A percentile compares a stretch with the other conserved stretches of the same genome.
phyloP scores from a whole-genome alignment of 2,113 vertebrate species.

The Toxostoma redivivum region DNA sequence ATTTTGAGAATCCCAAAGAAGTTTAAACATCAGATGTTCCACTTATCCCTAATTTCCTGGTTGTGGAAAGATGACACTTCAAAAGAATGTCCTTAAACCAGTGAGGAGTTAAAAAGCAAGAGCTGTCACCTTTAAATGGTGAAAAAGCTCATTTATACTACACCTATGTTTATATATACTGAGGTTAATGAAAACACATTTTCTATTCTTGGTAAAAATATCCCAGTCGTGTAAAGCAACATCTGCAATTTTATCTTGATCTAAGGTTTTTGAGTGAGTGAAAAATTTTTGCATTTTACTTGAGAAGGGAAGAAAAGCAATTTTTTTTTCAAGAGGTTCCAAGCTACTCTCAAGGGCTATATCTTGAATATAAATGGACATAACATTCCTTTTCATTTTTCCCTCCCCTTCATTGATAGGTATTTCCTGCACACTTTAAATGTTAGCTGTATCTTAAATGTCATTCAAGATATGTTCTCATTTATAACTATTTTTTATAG shows the following conservation, averaged over 20 bases:
- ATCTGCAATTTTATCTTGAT: background rate
- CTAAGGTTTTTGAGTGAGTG: background rate
- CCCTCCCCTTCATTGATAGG: background rate
- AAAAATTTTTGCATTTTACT: background rate
- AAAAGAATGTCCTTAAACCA: background rate
- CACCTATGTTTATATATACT: background rate
- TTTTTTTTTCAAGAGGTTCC: background rate
- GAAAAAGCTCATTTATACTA: background rate
- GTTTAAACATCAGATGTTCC: background rate
- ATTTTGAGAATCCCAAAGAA: background rate
- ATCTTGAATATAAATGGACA: background rate
- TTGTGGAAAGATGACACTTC: background rate
- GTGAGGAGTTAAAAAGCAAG: background rate
- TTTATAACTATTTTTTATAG: background rate
- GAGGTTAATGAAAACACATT: background rate
- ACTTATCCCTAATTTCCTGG: background rate
- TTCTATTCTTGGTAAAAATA: background rate
- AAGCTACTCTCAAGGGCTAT: background rate
- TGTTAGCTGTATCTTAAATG: background rate
- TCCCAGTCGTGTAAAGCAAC: background rate
- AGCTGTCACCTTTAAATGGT: background rate
- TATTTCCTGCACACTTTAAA: background rate
- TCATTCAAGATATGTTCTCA: conserved; percentile 3
- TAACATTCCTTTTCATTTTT: background rate
- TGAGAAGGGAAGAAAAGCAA: background rate